Evolutionary conservation across 2,888 invertebrate genomes (phyloP), one percentile per base, ranked within the genome.

Genomic region (Miltochrista miniata): DNA sequence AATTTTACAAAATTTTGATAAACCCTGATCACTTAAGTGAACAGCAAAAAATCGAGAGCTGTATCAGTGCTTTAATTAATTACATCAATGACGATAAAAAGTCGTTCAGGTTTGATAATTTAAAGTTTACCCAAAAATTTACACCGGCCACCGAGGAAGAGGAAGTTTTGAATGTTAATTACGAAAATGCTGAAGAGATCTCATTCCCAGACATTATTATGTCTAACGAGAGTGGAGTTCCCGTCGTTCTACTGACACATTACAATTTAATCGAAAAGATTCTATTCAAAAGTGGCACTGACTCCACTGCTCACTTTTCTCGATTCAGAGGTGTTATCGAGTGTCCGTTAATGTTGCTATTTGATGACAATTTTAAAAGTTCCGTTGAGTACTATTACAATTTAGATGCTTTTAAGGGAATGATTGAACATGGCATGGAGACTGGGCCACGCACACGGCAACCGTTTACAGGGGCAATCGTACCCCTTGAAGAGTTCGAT

Each of bases 351-450:
- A 30, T 30, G 10, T 48, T 48, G n/a, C 7, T 48, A 14, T 1
- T 30, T 8, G 30, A 37, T 36, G 24, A 31, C 0, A 29, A 11
- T 13, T 9, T 48, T 11, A 48, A 10, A 1, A 41, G 12, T 7
- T 48, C 48, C 2, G 15, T 48, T 36, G 48, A 41, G 10, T 48
- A 48, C 24, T 48, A 35, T 36, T 48, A 48, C 10, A 48, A 41
- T 31, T 14, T 48, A 5, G 29, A 42, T 10, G 48, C 41, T 5
- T 48, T 41, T 35, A 48, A 42, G 7, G 7, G 15, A 9, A 36
- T 48, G 34, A 35, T 48, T 7, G 31, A 41, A 12, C 34, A 42
- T 15, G 34, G 41, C 5, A 48, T 36, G 14, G 9, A 30, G 2
- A 42, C 29, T 11, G 48, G 35, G 30, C 48, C 48, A 0, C 41